These are phyloP conservation scores for Entomyzon cyanotis DNA, from an alignment of 2,113 vertebrate genomes.

Conservation along the genomic window DNA sequence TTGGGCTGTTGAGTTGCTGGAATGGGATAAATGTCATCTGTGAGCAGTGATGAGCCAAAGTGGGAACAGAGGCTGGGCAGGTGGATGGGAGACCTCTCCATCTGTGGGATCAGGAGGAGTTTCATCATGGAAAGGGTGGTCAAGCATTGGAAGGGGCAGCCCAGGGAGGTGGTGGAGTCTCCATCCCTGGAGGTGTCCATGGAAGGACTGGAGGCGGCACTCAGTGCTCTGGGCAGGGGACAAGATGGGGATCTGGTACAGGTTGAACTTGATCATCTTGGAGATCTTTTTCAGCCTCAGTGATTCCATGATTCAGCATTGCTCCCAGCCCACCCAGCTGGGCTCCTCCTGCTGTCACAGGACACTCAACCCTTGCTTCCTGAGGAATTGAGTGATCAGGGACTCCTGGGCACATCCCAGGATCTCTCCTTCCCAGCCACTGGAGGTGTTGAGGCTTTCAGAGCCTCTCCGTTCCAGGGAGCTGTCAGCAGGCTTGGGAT, in stretches of 20 bases:
- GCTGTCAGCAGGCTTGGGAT: conserved; percentile 39
- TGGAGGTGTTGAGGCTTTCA: neutral
- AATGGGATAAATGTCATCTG: fast-evolving
- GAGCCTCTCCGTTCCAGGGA: neutral
- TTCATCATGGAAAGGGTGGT: neutral
- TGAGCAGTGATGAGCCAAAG: neutral
- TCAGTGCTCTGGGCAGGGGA: neutral
- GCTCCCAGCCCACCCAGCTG: neutral
- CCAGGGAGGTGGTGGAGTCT: neutral
- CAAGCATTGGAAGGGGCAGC: neutral
- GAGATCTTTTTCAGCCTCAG: neutral
- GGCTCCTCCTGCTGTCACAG: neutral
- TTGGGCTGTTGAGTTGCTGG: neutral
- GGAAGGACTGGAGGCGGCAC: fast-evolving
- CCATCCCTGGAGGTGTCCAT: neutral
- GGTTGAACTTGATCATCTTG: fast-evolving
- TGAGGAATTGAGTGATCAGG: neutral
- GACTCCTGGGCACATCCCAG: neutral
- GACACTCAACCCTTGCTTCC: fast-evolving
- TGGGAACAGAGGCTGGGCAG: fast-evolving
- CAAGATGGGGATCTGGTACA: fast-evolving
- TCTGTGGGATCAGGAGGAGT: neutral
- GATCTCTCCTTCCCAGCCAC: neutral
- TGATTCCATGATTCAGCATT: neutral
- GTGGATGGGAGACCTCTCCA: neutral